Conservation (phyloP, 2,113 vertebrate species). For the Sinocyclocheilus maitianheensis region DNA sequence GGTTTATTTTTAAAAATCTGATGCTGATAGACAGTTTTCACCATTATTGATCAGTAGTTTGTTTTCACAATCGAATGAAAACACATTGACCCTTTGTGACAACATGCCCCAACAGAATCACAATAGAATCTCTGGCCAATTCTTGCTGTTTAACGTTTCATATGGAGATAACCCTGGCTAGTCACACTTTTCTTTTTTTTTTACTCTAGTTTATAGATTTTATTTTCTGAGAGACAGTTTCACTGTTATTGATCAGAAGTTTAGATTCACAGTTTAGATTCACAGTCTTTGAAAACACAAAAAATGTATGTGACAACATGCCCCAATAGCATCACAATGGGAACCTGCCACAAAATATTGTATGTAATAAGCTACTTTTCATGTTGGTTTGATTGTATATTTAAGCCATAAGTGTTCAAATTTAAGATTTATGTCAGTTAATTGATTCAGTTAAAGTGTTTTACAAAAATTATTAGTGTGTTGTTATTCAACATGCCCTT, state of each 20-base stretch:
- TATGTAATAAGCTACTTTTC: neutral
- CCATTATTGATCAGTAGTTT: no score
- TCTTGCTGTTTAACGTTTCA: neutral
- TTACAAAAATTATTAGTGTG: neutral
- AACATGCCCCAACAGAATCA: no score
- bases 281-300: neutral
- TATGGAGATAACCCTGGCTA: neutral
- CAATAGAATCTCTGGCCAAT: neutral
- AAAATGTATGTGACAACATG: neutral
- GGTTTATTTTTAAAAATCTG: no score
- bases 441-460: neutral
- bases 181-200: neutral
- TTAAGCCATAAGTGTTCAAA: neutral
- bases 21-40: no score
- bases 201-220: neutral
- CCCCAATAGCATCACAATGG: neutral
- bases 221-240: neutral
- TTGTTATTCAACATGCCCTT: neutral
- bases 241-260: neutral
- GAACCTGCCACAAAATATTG: neutral
- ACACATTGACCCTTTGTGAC: no score
- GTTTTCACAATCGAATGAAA: no score
- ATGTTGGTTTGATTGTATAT: neutral
- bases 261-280: neutral
- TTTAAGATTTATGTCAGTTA: neutral